Evolutionary conservation across 1,140 invertebrate species (phyloP).

Genomic region (Leptonema lineaticorne): DNA sequence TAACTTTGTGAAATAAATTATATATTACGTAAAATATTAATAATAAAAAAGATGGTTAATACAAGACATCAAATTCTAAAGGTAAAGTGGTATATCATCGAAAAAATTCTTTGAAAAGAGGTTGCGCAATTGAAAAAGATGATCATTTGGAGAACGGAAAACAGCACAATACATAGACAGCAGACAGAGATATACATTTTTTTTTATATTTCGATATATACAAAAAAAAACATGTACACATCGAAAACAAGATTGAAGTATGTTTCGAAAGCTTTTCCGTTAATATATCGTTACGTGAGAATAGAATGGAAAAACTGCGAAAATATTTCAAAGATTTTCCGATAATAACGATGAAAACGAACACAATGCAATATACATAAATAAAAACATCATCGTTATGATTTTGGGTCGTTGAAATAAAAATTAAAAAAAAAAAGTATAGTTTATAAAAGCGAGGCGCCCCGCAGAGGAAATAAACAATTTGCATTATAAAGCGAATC

Average conservation of each 20-base stretch:
- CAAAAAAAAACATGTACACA: background rate
- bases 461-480: slow-evolving; percentile 28
- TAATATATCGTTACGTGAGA: background rate
- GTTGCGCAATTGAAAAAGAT: slow-evolving; percentile 18
- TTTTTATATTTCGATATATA: background rate
- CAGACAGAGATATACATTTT: too few species aligned
- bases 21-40: too few species aligned
- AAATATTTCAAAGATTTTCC: background rate
- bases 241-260: too few species aligned
- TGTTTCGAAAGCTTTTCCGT: too few species aligned
- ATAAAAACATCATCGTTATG: too few species aligned
- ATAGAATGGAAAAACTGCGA: background rate
- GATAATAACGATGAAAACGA: too few species aligned
- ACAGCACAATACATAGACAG: background rate
- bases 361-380: too few species aligned
- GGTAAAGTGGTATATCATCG: slow-evolving; percentile 19
- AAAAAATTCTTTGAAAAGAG: slow-evolving; percentile 3
- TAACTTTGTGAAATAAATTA: too few species aligned
- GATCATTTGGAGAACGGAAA: slow-evolving; percentile 11
- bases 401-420: background rate
- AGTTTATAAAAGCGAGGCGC: background rate
- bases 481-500: slow-evolving; percentile 27
- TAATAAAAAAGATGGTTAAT: background rate
- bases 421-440: too few species aligned
- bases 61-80: slow-evolving; percentile 1